Evolutionary conservation across 2,113 vertebrate genomes (phyloP).

Genomic region (Sinocyclocheilus maitianheensis): DNA sequence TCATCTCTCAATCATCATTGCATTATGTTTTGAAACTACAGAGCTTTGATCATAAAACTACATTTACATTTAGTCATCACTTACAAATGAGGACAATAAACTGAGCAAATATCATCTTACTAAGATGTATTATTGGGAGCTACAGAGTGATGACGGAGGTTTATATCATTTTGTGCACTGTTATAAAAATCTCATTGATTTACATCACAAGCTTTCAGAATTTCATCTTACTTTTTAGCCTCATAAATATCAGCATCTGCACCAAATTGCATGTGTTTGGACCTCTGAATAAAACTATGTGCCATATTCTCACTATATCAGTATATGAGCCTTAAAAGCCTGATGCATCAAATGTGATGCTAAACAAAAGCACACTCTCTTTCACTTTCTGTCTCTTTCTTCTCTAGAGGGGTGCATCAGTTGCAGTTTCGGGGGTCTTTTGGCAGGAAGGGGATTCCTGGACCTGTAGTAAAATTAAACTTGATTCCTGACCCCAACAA

Average conservation of each 20-base stretch:
- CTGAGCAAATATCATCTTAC: too few species aligned
- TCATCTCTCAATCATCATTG: neutral
- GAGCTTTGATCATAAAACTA: neutral
- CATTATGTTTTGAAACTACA: neutral
- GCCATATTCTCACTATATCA: neutral
- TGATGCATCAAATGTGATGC: neutral
- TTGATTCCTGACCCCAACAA: conserved; percentile 86
- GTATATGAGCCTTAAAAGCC: neutral
- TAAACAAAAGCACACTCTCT: neutral
- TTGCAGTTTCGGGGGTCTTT: conserved; percentile 76
- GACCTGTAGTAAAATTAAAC: conserved; percentile 80
- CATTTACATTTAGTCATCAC: too few species aligned
- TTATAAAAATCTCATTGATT: too few species aligned
- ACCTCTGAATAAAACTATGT: neutral
- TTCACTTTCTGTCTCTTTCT: neutral
- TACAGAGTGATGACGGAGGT: too few species aligned
- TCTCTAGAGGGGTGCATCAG: conserved; percentile 81
- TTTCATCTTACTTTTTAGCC: too few species aligned
- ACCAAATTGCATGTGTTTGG: too few species aligned
- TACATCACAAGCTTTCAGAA: too few species aligned
- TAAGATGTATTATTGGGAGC: too few species aligned
- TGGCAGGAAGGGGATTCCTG: conserved; percentile 74
- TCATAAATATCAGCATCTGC: too few species aligned
- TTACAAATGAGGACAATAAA: too few species aligned
- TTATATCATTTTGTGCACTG: too few species aligned